Evolutionary conservation across 2,113 vertebrate genomes (phyloP), one percentile per base, ranked within the genome.

Genomic region (Fulmarus glacialis): DNA sequence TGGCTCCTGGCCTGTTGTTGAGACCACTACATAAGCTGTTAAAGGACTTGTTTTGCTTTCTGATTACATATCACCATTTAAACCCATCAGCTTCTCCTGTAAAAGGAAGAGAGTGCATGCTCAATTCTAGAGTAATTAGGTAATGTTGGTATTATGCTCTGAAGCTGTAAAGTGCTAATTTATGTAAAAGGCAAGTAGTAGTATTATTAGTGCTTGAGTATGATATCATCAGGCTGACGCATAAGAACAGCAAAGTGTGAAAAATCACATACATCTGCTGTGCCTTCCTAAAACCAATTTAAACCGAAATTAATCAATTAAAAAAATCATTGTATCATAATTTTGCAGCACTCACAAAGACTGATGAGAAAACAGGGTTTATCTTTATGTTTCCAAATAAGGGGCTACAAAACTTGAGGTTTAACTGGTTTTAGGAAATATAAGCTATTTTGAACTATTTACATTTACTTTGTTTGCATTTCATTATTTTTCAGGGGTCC

Each of bases 121-220:
- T 91, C 74, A 87, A 70, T 95, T 95, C 91, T 93, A 72, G 82
- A 94, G 81, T 93, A 97, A 95, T 97, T 94, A 96, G 87, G 84
- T 94, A 96, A 96, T 89, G 89, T 55, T 93, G 70, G 82, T 93
- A 73, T 96, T 97, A 78, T 80, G 74, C 91, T 93, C 93, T 86
- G 89, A 95, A 91, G 82, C 84, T 94, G 87, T 90, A 87, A 97
- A 94, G 91, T 96, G 96, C 84, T 97, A 97, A 97, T 97, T 97
- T 96, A 95, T 94, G 95, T 94, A 95, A 95, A 96, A 95, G 72
- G 48, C 34, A 6, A 97, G 70, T 50, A 91, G 68, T 85, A 94
- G 40, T 77, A 91, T 72, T 94, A 93, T 93, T 95, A 96, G 89
- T 91, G 82, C 89, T 91, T 72, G 74, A 90, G 74, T 96, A 96